Conservation (phyloP, 2,888 invertebrate species). For the Copidosoma aretas region DNA sequence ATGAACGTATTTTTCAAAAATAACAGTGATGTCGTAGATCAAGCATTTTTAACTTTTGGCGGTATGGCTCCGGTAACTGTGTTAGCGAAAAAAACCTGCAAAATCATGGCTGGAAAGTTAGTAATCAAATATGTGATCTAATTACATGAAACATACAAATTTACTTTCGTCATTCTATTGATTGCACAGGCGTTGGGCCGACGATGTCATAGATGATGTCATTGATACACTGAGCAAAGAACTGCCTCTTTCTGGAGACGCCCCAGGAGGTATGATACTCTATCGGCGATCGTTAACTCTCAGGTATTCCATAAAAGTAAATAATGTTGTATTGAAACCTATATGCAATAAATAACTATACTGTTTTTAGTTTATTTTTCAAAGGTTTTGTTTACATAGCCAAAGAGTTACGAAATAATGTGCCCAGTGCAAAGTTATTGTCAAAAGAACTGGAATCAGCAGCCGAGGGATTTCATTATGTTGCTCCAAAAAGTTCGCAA, state of each 20-base stretch:
- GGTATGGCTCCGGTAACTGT: constrained; percentile 88
- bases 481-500: constrained; percentile 71
- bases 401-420: constrained; percentile 57
- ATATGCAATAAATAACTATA: neutral
- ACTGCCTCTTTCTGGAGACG: constrained; percentile 73
- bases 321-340: neutral
- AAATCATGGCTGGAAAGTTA: constrained; percentile 64
- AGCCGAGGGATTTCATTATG: constrained; percentile 65
- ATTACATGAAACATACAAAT: constrained; percentile 37
- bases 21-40: constrained; percentile 64
- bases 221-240: constrained; percentile 73
- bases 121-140: constrained; percentile 19
- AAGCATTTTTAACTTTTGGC: constrained; percentile 77
- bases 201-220: constrained; percentile 67
- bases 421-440: constrained; percentile 45
- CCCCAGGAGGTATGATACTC: constrained; percentile 81
- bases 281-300: constrained; percentile 77
- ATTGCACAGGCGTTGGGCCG: constrained; percentile 67
- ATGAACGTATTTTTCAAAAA: constrained; percentile 72
- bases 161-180: neutral
- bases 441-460: constrained; percentile 56
- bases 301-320: constrained; percentile 53
- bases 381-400: constrained; percentile 69
- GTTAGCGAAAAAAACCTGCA: constrained; percentile 71
- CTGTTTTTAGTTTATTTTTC: constrained; percentile 67